Evolutionary conservation across 2,888 invertebrate species (phyloP).

Genomic region (Aspidiotus destructor): DNA sequence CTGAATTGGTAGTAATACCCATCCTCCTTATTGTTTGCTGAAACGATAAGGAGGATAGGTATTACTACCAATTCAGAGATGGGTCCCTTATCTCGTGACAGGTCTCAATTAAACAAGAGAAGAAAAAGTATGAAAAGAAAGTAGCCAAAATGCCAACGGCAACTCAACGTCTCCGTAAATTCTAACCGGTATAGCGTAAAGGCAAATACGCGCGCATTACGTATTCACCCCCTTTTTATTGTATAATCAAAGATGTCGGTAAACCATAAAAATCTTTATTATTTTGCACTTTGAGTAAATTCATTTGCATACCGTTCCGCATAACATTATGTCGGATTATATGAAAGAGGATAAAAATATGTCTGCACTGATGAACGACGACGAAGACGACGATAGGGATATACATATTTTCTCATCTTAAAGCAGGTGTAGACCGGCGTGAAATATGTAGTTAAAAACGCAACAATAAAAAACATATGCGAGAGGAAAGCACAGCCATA

Average conservation of each 20-base stretch:
- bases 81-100: too few relatives aligned
- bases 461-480: slow-evolving; percentile 31
- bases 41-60: too few relatives aligned
- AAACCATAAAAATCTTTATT: slow-evolving; percentile 34
- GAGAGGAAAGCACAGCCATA: slow-evolving; percentile 17
- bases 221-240: slow-evolving; percentile 31
- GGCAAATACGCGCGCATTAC: slow-evolving; percentile 8
- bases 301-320: slow-evolving; percentile 30
- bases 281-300: slow-evolving; percentile 33
- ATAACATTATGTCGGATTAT: slow-evolving; percentile 29
- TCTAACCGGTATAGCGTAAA: too few relatives aligned
- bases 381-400: background rate
- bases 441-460: slow-evolving; percentile 27
- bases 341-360: slow-evolving; percentile 29
- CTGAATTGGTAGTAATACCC: too few relatives aligned
- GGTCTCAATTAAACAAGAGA: too few relatives aligned
- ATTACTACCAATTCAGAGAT: too few relatives aligned
- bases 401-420: background rate
- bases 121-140: too few relatives aligned
- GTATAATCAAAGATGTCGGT: slow-evolving; percentile 33
- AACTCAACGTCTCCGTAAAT: too few relatives aligned
- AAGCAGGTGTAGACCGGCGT: slow-evolving; percentile 23
- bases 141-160: too few relatives aligned
- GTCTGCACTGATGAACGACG: slow-evolving; percentile 6
- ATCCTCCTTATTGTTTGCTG: too few relatives aligned